Evolutionary conservation across 1,140 invertebrate species (phyloP), one percentile per base, ranked within the genome.

Genomic region (Zaprionus ghesquierei): DNA sequence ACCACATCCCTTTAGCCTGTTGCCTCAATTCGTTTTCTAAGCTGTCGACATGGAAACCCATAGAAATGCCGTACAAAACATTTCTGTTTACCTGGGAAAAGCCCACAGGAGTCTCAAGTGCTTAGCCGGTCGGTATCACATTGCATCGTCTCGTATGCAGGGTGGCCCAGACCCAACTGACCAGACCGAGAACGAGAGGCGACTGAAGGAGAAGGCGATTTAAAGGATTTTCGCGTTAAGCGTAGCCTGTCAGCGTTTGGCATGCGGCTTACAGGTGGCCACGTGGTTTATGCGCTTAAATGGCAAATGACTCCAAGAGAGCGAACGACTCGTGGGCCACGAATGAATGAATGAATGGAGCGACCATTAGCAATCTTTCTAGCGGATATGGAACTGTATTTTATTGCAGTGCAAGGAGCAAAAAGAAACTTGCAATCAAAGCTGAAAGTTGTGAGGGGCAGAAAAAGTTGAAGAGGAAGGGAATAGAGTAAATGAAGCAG

Each of bases 201-300:
- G n/a, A n/a, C n/a, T n/a, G n/a, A n/a, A 10, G 46, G 41, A 33
- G 49, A 62, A 62, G 76, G 68, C 79, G 82, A 86, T 89, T 86
- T 82, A 86, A 68, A 66, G 82, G 84, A 87, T 86, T 86, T 86
- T 70, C 71, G 65, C 68, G 75, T 69, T 86, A 86, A 86, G 82
- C 82, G 79, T 61, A 73, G 71, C 68, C 79, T 86, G 79, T 86
- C 84, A 86, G 75, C 84, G 84, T 75, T 86, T 85, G 81, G 81
- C 82, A 85, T 82, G 78, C 71, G 79, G 81, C 84, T 86, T 89
- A 89, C 84, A 86, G 84, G 82, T 87, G 81, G 84, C 55, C 72
- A 68, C 63, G 55, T 49, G 79, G 75, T 76, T 82, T 76, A 82
- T 87, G 75, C 75, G 75, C 81, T 89, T 79, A 82, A 63, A 35